These are phyloP conservation scores for Stenchaetothrips biformis DNA, from an alignment of 2,888 invertebrate genomes.

Conservation along the genomic window DNA sequence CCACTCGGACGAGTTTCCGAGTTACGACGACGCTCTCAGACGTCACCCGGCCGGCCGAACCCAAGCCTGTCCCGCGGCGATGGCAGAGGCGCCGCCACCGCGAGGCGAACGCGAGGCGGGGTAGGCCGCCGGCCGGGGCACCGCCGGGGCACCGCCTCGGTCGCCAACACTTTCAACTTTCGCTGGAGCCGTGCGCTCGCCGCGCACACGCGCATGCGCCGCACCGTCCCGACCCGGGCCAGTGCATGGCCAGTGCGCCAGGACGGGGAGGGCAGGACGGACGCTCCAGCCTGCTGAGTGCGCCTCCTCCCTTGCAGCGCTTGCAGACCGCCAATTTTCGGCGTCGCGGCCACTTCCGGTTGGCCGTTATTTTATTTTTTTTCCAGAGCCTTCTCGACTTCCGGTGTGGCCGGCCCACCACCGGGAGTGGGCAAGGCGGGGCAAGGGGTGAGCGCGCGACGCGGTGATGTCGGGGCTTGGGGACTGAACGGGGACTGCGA, in stretches of 20 bases:
- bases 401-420: too few relatives aligned
- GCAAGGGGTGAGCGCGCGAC: too few relatives aligned
- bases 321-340: too few relatives aligned
- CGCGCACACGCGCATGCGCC: not conserved
- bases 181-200: not conserved
- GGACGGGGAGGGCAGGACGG: not conserved
- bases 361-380: too few relatives aligned
- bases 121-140: not conserved
- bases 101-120: not conserved
- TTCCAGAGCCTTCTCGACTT: too few relatives aligned
- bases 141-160: too few relatives aligned
- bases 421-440: too few relatives aligned
- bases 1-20: not conserved
- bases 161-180: constrained; percentile 21
- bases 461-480: not conserved
- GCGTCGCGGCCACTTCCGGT: too few relatives aligned
- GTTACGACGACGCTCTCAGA: too few relatives aligned
- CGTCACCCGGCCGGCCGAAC: not conserved
- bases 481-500: not conserved
- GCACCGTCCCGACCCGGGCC: not conserved
- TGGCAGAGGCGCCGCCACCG: too few relatives aligned
- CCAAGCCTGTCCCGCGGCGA: not conserved
- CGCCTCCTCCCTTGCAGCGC: too few relatives aligned
- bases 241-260: not conserved
- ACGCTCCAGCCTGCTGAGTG: too few relatives aligned